Conservation (phyloP, 2,888 invertebrate species). For the Lampropteryx suffumata region DNA sequence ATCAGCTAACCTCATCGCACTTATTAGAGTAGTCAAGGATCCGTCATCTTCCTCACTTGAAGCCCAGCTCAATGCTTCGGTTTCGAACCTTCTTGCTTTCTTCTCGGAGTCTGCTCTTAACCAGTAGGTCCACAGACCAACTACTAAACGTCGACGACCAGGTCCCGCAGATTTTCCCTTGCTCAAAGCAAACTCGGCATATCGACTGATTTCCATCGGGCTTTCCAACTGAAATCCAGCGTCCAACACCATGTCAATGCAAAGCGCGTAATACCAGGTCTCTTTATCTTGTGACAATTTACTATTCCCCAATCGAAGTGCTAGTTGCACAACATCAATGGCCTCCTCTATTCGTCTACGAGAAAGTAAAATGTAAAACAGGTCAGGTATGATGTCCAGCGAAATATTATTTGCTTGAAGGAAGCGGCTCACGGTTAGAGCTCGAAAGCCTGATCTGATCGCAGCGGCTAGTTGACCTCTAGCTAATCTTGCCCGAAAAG, state of each 20-base stretch:
- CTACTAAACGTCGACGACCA: slow-evolving; percentile 58
- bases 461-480: slow-evolving; percentile 56
- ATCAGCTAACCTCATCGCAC: slow-evolving; percentile 67
- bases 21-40: slow-evolving; percentile 57
- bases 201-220: slow-evolving; percentile 66
- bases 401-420: slow-evolving; percentile 66
- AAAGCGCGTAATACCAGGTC: slow-evolving; percentile 82
- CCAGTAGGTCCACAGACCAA: slow-evolving; percentile 74
- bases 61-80: slow-evolving; percentile 64
- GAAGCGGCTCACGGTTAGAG: slow-evolving; percentile 67
- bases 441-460: slow-evolving; percentile 67
- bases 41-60: slow-evolving; percentile 51
- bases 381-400: slow-evolving; percentile 69
- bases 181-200: slow-evolving; percentile 58
- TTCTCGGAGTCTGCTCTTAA: slow-evolving; percentile 58
- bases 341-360: slow-evolving; percentile 76
- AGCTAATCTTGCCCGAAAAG: slow-evolving; percentile 68
- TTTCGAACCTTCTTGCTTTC: slow-evolving; percentile 66
- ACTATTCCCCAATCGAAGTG: slow-evolving; percentile 49
- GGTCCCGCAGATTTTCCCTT: slow-evolving; percentile 50
- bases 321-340: slow-evolving; percentile 66
- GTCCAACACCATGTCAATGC: slow-evolving; percentile 82
- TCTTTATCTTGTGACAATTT: slow-evolving; percentile 54
- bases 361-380: slow-evolving; percentile 67
- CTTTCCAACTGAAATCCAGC: slow-evolving; percentile 80